These are phyloP conservation scores for Octomys mimax DNA, from an alignment of 2,797 vertebrate genomes.

Conservation along the genomic window DNA sequence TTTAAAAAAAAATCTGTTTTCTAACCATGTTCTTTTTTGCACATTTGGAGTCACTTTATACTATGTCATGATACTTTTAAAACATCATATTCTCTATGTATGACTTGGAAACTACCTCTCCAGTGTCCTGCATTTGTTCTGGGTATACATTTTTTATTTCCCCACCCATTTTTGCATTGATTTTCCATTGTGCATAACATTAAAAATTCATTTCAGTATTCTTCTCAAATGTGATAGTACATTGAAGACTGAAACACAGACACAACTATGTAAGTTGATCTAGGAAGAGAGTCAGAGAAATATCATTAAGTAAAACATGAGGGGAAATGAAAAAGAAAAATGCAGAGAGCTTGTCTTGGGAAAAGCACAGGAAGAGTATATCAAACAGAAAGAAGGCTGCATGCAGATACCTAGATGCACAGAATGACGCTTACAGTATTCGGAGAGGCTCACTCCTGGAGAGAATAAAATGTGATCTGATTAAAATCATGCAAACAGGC, in stretches of 20 bases:
- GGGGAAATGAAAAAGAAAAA: background rate
- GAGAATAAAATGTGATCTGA: background rate
- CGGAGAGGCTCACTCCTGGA: background rate
- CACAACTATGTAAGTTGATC: background rate
- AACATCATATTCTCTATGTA: background rate
- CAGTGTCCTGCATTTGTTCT: background rate
- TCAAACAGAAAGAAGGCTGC: background rate
- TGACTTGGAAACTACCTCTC: background rate
- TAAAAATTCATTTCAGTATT: background rate
- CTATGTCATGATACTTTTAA: background rate
- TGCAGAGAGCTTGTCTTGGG: background rate
- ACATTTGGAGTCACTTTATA: background rate
- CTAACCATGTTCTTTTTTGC: background rate
- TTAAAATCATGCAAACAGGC: background rate
- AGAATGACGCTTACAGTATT: background rate
- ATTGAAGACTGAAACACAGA: background rate
- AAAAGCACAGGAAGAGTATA: background rate
- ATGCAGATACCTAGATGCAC: background rate
- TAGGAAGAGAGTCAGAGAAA: background rate
- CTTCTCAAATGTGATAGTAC: background rate
- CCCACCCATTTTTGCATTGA: background rate
- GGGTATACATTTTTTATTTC: background rate
- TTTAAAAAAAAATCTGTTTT: background rate
- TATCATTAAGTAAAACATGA: background rate
- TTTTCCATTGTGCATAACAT: background rate